phyloP scores from a whole-genome alignment of 2,888 invertebrate genomes.

The Fissipunctia ypsillon region DNA sequence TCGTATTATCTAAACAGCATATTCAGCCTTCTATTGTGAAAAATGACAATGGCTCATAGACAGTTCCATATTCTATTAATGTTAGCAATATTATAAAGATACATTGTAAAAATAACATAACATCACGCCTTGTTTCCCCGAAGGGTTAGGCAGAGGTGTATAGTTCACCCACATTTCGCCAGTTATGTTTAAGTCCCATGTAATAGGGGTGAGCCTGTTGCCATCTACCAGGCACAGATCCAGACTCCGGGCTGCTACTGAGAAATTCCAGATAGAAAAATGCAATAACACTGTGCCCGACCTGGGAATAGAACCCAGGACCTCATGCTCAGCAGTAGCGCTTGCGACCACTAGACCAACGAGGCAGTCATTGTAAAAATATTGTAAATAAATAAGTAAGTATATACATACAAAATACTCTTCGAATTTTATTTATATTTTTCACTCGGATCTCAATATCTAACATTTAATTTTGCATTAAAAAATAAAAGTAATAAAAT shows the following conservation, averaged over 20 bases:
- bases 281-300: too few relatives aligned
- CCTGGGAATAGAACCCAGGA: too few relatives aligned
- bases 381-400: slow-evolving; percentile 58
- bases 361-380: slow-evolving; percentile 54
- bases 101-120: slow-evolving; percentile 51
- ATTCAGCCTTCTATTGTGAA: background rate
- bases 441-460: slow-evolving; percentile 52
- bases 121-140: too few relatives aligned
- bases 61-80: background rate
- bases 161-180: too few relatives aligned
- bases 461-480: slow-evolving; percentile 28
- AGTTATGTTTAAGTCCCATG: too few relatives aligned
- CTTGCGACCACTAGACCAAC: too few relatives aligned
- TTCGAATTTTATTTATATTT: slow-evolving; percentile 29
- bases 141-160: too few relatives aligned
- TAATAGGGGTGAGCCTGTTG: too few relatives aligned
- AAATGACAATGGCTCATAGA: background rate
- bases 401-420: slow-evolving; percentile 17
- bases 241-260: too few relatives aligned
- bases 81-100: slow-evolving; percentile 4
- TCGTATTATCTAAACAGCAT: background rate
- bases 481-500: slow-evolving; percentile 16
- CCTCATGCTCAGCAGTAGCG: too few relatives aligned
- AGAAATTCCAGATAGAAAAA: too few relatives aligned
- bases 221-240: too few relatives aligned